phyloP scores from a whole-genome alignment of 2,888 invertebrate species.

The Sminthurinus aureus region DNA sequence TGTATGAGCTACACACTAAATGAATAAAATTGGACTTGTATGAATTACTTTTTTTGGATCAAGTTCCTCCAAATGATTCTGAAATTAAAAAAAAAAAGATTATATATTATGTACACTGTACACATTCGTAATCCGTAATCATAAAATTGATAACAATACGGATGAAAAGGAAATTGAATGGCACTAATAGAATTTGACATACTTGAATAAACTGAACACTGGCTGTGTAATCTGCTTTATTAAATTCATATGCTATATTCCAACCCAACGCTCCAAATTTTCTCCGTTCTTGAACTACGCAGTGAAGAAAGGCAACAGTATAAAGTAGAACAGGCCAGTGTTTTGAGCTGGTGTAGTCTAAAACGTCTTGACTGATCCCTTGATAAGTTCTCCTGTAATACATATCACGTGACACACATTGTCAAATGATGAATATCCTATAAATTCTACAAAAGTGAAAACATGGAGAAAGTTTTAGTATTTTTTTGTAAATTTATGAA shows the following conservation, averaged over 20 bases:
- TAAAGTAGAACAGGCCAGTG: slow-evolving; percentile 96
- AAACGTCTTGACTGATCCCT: slow-evolving; percentile 82
- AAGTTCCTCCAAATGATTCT: slow-evolving; percentile 96
- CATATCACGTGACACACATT: background rate
- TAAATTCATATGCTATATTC: slow-evolving; percentile 91
- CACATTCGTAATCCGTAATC: no score
- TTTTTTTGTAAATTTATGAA: no score
- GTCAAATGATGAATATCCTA: background rate
- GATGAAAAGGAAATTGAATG: no score
- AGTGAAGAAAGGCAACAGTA: slow-evolving; percentile 93
- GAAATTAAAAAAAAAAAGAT: no score
- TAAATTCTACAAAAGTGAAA: no score
- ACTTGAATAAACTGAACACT: slow-evolving; percentile 87
- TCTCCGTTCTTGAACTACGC: slow-evolving; percentile 91
- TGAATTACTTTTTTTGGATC: slow-evolving; percentile 82
- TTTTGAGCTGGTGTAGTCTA: slow-evolving; percentile 88
- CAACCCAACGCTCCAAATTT: slow-evolving; percentile 97
- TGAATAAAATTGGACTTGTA: slow-evolving; percentile 66
- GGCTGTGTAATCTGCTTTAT: slow-evolving; percentile 95
- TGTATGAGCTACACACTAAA: background rate
- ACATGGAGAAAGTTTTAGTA: no score
- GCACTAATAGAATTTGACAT: no score
- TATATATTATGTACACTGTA: no score
- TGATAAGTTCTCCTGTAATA: slow-evolving; percentile 84
- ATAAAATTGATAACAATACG: no score